Percentiles rank a stretch among this genome's conserved stretches.
These are phyloP conservation scores for Neopipo cinnamomea DNA, from an alignment of 2,113 vertebrate species.

Conservation along the genomic window DNA sequence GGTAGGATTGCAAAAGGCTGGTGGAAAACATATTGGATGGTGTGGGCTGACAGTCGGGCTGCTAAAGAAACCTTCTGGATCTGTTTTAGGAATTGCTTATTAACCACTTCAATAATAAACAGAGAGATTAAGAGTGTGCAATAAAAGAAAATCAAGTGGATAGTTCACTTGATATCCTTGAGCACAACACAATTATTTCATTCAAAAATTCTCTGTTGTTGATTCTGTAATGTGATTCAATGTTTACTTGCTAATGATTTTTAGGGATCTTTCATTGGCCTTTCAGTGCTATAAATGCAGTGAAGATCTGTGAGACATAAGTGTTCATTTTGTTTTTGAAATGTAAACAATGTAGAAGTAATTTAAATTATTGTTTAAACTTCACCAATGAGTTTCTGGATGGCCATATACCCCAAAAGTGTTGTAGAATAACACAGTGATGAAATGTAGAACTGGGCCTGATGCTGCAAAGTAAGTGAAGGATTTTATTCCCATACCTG, in stretches of 20 bases:
- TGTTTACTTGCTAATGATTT: constrained; percentile 58
- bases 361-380: not conserved
- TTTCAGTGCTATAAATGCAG: not conserved
- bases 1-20: constrained; percentile 47
- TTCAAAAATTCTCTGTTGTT: constrained; percentile 32
- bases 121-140: constrained; percentile 51
- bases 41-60: constrained; percentile 39
- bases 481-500: not conserved
- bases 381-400: not conserved
- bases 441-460: not conserved
- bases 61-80: constrained; percentile 55
- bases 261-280: constrained; percentile 27
- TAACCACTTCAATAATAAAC: constrained; percentile 69
- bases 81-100: constrained; percentile 60
- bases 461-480: not conserved
- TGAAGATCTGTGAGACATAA: not conserved
- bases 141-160: constrained; percentile 60
- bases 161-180: constrained; percentile 44
- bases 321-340: not conserved
- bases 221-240: constrained; percentile 47
- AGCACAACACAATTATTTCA: constrained; percentile 10
- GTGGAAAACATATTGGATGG: constrained; percentile 38
- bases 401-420: not conserved
- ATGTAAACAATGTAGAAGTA: not conserved
- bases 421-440: not conserved